phyloP scores from a whole-genome alignment of 2,888 invertebrate genomes.

The Crossocerus cetratus region DNA sequence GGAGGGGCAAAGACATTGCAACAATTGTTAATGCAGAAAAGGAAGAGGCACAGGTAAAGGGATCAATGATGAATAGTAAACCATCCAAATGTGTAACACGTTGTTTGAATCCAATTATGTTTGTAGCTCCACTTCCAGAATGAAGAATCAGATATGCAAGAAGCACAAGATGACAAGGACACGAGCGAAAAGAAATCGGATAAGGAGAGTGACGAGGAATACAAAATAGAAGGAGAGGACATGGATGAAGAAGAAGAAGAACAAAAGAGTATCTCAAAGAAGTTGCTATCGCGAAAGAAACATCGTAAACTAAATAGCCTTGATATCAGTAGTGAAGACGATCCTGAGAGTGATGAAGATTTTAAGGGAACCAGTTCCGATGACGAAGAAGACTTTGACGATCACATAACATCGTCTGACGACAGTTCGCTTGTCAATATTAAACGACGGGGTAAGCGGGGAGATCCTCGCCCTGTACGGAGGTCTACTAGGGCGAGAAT shows the following conservation, averaged over 20 bases:
- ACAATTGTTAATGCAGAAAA: conserved; percentile 89
- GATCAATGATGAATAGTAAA: too few relatives aligned
- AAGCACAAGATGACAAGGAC: conserved; percentile 77
- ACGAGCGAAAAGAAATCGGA: conserved; percentile 66
- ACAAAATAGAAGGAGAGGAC: conserved; percentile 71
- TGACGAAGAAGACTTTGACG: conserved; percentile 80
- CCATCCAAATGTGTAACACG: too few relatives aligned
- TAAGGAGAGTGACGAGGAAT: conserved; percentile 73
- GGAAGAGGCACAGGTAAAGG: conserved; percentile 78
- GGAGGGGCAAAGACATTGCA: conserved; percentile 94
- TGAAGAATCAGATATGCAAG: conserved; percentile 62
- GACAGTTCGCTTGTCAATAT: conserved; percentile 79
- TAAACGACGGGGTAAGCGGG: conserved; percentile 77
- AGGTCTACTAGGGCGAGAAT: conserved; percentile 79
- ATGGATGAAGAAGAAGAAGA: conserved; percentile 73
- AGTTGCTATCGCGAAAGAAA: conserved; percentile 78
- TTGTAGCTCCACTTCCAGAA: conserved; percentile 51
- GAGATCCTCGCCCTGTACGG: conserved; percentile 77
- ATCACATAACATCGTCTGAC: conserved; percentile 78
- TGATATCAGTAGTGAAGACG: conserved; percentile 89
- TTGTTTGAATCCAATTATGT: neutral
- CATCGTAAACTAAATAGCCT: conserved; percentile 87
- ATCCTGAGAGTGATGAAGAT: conserved; percentile 92
- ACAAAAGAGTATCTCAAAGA: conserved; percentile 67
- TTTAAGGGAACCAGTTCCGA: conserved; percentile 89